Evolutionary conservation across 2,113 vertebrate species (phyloP).

Genomic region (Mugil cephalus): DNA sequence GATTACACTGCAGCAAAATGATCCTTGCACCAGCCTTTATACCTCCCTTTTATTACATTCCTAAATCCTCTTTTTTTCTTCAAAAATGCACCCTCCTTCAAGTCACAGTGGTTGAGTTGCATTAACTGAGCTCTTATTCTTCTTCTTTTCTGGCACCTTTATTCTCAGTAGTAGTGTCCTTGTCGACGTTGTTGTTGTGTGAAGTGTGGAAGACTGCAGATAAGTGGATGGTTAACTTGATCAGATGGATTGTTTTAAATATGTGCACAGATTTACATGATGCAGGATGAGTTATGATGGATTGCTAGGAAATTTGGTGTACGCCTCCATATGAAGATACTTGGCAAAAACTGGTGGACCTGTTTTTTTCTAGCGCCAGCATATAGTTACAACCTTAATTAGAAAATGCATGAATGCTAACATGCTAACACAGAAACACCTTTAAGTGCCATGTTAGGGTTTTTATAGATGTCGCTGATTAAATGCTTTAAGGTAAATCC

Average conservation of each 20-base stretch:
- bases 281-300: not conserved
- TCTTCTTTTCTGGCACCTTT: not conserved
- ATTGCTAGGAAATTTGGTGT: not conserved
- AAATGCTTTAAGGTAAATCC: too few species aligned
- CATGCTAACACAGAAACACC: too few species aligned
- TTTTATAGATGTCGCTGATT: too few species aligned
- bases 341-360: not conserved
- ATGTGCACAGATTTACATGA: not conserved
- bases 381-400: too few species aligned
- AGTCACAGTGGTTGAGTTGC: slow-evolving; percentile 21
- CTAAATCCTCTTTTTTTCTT: not conserved
- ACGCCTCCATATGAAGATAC: not conserved
- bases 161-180: slow-evolving; percentile 12
- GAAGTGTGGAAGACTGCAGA: not conserved
- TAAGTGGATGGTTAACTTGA: not conserved
- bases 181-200: slow-evolving; percentile 7
- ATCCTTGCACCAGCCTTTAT: not conserved
- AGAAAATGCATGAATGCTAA: too few species aligned
- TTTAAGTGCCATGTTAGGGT: too few species aligned
- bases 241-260: not conserved
- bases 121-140: not conserved
- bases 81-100: slow-evolving; percentile 1
- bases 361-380: too few species aligned
- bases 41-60: slow-evolving; percentile 14
- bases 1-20: slow-evolving; percentile 8